Conservation (phyloP, 2,888 invertebrate species). For the Ichneumoninae sp. region DNA sequence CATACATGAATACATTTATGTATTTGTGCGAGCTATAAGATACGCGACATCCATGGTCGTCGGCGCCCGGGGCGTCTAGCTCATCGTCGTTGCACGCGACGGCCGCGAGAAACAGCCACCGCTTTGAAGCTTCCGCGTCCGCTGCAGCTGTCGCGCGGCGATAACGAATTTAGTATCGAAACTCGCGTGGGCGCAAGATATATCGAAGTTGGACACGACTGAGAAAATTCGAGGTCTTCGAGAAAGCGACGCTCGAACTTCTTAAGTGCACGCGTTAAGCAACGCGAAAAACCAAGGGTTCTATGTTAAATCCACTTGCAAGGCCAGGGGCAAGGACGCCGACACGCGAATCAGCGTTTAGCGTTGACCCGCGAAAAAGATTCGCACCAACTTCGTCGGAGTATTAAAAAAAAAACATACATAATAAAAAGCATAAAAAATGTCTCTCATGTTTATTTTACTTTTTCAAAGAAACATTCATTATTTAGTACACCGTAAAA, state of each 20-base stretch:
- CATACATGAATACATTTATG: background rate
- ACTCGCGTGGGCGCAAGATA: conserved; percentile 18
- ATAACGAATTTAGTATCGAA: conserved; percentile 54
- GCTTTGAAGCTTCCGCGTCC: conserved; percentile 49
- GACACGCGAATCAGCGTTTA: conserved; percentile 9
- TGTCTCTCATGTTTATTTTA: no score
- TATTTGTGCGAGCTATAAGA: conserved; percentile 5
- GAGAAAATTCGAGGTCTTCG: conserved; percentile 40
- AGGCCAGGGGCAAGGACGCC: conserved; percentile 45
- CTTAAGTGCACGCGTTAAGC: conserved; percentile 7
- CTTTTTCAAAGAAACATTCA: no score
- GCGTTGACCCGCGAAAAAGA: conserved; percentile 22
- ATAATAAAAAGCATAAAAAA: no score
- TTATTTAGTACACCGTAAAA: no score
- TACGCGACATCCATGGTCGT: conserved; percentile 43
- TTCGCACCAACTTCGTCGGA: background rate
- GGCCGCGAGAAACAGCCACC: conserved; percentile 39
- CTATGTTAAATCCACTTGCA: conserved; percentile 15
- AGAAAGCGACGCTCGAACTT: conserved; percentile 24
- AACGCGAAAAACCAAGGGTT: conserved; percentile 5
- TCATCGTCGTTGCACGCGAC: conserved; percentile 56
- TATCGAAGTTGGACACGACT: conserved; percentile 37
- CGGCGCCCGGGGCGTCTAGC: conserved; percentile 49
- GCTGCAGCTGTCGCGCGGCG: conserved; percentile 57
- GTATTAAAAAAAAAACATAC: background rate